phyloP scores from a whole-genome alignment of 2,888 invertebrate genomes.

The Campoplex capitator region DNA sequence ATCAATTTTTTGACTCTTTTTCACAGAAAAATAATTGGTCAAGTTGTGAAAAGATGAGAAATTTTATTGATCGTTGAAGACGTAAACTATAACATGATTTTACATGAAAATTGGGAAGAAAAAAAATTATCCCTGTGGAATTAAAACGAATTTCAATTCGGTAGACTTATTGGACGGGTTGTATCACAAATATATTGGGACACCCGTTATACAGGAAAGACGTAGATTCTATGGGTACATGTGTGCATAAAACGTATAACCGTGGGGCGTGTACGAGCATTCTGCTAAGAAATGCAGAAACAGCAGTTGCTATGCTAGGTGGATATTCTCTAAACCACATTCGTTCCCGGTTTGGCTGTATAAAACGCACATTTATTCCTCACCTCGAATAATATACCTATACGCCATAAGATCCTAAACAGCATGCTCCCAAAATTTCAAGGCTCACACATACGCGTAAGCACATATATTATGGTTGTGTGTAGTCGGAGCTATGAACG shows the following conservation, averaged over 20 bases:
- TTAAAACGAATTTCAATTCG: not conserved
- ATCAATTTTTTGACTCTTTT: not conserved
- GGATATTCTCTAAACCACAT: slow-evolving; percentile 76
- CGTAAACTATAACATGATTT: not conserved
- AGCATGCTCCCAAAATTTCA: slow-evolving; percentile 58
- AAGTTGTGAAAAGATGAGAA: not conserved
- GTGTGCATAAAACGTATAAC: slow-evolving; percentile 72
- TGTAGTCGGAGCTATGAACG: slow-evolving; percentile 41
- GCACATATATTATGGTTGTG: slow-evolving; percentile 44
- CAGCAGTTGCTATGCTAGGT: slow-evolving; percentile 84
- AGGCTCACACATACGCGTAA: slow-evolving; percentile 63
- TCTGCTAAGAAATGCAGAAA: slow-evolving; percentile 83
- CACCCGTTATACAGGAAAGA: slow-evolving; percentile 82
- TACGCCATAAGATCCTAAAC: slow-evolving; percentile 56
- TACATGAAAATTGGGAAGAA: not conserved
- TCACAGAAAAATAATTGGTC: not conserved
- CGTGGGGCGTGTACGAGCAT: slow-evolving; percentile 74
- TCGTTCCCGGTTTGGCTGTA: slow-evolving; percentile 26
- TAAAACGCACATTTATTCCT: slow-evolving; percentile 29
- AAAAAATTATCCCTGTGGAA: not conserved
- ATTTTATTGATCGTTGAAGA: not conserved
- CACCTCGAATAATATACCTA: slow-evolving; percentile 7
- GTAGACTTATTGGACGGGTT: not conserved
- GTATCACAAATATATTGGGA: slow-evolving; percentile 58
- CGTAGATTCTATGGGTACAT: slow-evolving; percentile 70